These are phyloP conservation scores for Cossypha dichroa DNA, from an alignment of 2,797 vertebrate genomes.

Conservation along the genomic window DNA sequence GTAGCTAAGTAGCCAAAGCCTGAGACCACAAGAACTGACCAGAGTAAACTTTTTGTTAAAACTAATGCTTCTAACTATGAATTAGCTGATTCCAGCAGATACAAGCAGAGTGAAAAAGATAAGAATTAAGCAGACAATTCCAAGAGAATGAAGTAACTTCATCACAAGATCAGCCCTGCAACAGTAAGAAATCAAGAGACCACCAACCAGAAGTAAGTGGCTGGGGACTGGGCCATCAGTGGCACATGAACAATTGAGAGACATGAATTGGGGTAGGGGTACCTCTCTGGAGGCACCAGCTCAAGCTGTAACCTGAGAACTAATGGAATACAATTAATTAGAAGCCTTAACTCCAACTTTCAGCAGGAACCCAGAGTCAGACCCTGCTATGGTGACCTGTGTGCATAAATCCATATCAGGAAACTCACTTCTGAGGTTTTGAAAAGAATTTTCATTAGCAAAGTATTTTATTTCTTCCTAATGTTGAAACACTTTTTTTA, in stretches of 20 bases:
- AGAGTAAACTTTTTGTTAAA: background rate
- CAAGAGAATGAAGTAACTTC: background rate
- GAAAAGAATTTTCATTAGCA: background rate
- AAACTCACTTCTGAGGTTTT: background rate
- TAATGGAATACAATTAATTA: background rate
- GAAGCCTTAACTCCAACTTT: background rate
- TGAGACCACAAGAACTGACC: background rate
- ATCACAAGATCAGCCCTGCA: background rate
- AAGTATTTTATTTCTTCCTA: background rate
- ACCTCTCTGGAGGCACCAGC: background rate
- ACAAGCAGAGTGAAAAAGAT: background rate
- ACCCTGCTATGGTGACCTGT: fast-evolving
- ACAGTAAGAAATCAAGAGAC: background rate
- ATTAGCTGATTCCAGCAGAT: background rate
- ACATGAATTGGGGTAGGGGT: fast-evolving
- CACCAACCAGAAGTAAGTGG: background rate
- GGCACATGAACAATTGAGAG: fast-evolving
- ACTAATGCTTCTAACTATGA: background rate
- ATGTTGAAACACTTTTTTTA: background rate
- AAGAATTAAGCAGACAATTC: background rate
- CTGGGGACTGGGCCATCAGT: background rate
- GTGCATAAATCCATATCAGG: fast-evolving
- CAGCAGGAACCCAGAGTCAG: background rate
- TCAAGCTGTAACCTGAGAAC: background rate
- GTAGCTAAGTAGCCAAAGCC: background rate